Evolutionary conservation across 1,140 invertebrate genomes (phyloP), one percentile per base, ranked within the genome.

Genomic region (Caerostris extrusa): DNA sequence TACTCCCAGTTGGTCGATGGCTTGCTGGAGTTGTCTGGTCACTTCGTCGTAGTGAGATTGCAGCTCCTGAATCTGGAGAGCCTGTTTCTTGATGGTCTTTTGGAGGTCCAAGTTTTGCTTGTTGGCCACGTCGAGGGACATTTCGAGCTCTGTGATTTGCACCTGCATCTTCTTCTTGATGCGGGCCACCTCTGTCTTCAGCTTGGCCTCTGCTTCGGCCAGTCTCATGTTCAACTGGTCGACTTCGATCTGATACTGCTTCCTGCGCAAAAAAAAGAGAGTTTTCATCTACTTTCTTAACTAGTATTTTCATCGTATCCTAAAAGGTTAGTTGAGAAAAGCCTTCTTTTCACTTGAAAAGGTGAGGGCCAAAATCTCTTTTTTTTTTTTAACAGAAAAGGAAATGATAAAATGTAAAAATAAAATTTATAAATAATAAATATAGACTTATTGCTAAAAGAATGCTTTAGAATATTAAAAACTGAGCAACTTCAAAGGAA

Each of bases 121-220:
- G 97, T 99, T 99, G 96, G 98, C 98, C 94, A 98, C 98, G 96
- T 99, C 98, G 96, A 99, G 97, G 55, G 98, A 98, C 96, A 99
- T 97, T 96, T 99, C 99, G 95, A 99, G 96, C 96, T 99, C 99
- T 95, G 99, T 99, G 96, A 99, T 99, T 95, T 98, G 98, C 95
- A 99, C 98, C 96, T 99, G 98, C 95, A 99, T 96, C 97, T 99
- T 99, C 98, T 99, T 99, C 98, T 99, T 99, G 96, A 99, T 98
- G 96, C 98, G 98, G 91, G 97, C 97, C 7, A 99, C 98, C 96
- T 99, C 99, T 95, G 98, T 98, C 97, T 99, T 99, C 95, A 99
- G 96, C 96, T 98, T 98, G 95, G 98, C 98, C 96, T 99, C 99
- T 88, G 99, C 98, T 96, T 99, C 99, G 93, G 98, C 98, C 91